These are phyloP conservation scores for Lepidocyrtinus sp. DNA, from an alignment of 2,888 invertebrate genomes.

Conservation along the genomic window DNA sequence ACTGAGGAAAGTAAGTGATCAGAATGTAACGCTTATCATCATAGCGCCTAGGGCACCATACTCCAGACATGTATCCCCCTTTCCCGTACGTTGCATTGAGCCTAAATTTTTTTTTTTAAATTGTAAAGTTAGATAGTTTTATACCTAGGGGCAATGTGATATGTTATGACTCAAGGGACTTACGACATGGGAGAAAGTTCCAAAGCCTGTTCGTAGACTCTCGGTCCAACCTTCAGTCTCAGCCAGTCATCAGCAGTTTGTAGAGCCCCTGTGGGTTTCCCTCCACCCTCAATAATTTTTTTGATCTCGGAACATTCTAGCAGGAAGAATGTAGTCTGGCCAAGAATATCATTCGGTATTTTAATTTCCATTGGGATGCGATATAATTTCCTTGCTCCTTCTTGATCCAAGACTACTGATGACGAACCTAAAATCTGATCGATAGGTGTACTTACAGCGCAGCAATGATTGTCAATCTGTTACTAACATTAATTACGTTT, in stretches of 20 bases:
- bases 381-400: constrained; percentile 59
- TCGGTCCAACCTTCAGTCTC: constrained; percentile 64
- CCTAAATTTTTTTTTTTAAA: too few relatives aligned
- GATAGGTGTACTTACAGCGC: too few relatives aligned
- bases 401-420: constrained; percentile 59
- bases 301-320: constrained; percentile 62
- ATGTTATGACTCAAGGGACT: constrained; percentile 10
- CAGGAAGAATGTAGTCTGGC: constrained; percentile 61
- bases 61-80: constrained; percentile 60
- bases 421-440: constrained; percentile 61
- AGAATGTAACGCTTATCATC: constrained; percentile 67
- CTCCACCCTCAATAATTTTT: constrained; percentile 58
- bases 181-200: constrained; percentile 65
- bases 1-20: constrained; percentile 67
- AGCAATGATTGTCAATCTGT: too few relatives aligned
- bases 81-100: constrained; percentile 65
- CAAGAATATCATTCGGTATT: constrained; percentile 58
- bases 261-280: constrained; percentile 44
- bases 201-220: constrained; percentile 59
- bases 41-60: constrained; percentile 67
- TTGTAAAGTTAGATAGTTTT: neutral
- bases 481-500: too few relatives aligned
- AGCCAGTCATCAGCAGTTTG: constrained; percentile 67
- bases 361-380: constrained; percentile 62
- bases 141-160: neutral